Conservation (phyloP, 1,140 invertebrate species). For the Zaprionus africanus region DNA sequence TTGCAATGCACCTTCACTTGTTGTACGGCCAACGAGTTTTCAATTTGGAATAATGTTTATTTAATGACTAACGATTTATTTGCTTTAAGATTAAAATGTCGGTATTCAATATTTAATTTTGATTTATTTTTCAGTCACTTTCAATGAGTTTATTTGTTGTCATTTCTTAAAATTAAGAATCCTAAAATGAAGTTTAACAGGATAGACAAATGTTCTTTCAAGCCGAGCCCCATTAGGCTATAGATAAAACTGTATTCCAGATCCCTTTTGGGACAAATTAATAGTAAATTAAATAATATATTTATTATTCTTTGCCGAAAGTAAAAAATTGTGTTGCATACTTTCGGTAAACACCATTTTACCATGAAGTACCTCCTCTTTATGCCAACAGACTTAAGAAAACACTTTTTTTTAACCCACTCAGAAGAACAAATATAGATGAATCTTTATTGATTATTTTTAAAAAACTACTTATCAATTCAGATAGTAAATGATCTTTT, state of each 20-base stretch:
- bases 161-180: no score
- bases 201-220: no score
- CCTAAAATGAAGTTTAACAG: no score
- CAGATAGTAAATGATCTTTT: slow-evolving; percentile 66
- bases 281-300: background rate
- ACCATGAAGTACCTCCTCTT: background rate
- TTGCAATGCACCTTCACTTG: background rate
- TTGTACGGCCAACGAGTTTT: background rate
- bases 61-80: background rate
- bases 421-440: slow-evolving; percentile 83
- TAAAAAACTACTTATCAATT: slow-evolving; percentile 74
- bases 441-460: slow-evolving; percentile 75
- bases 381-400: background rate
- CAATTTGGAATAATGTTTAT: background rate
- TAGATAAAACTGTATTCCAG: no score
- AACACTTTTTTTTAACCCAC: slow-evolving; percentile 65
- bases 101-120: background rate
- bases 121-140: background rate
- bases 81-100: background rate
- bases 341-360: background rate
- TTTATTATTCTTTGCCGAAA: background rate
- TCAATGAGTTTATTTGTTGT: background rate
- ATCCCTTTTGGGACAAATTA: no score
- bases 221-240: no score
- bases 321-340: background rate